Conservation (phyloP, 2,113 vertebrate genomes). For the Chlamydotis undulata region DNA sequence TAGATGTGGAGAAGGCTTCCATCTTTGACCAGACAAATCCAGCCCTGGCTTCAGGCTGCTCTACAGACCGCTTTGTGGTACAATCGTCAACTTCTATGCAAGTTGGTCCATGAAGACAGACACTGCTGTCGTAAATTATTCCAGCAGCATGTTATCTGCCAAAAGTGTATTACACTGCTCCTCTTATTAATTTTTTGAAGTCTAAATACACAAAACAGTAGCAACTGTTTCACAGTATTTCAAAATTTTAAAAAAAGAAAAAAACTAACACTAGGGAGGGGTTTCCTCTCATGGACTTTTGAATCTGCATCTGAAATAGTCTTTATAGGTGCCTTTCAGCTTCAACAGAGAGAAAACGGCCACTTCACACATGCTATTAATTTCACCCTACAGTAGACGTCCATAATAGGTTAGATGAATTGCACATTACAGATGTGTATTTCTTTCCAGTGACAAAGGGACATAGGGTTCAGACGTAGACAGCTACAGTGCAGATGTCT, state of each 20-base stretch:
- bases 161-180: background rate
- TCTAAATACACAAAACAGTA: background rate
- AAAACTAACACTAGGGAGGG: background rate
- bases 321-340: background rate
- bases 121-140: background rate
- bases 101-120: background rate
- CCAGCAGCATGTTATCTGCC: background rate
- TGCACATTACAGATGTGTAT: background rate
- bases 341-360: background rate
- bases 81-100: background rate
- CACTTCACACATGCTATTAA: background rate
- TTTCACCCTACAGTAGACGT: background rate
- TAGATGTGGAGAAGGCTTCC: background rate
- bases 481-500: background rate
- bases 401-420: background rate
- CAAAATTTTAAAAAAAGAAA: background rate
- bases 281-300: background rate
- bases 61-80: background rate
- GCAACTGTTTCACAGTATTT: background rate
- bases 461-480: background rate
- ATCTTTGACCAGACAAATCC: background rate
- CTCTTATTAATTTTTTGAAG: background rate
- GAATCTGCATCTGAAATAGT: background rate
- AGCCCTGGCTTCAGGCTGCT: background rate
- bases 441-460: constrained; percentile 18